Base-by-base conservation (phyloP, 1,140 invertebrate species). In the Hyphantria cunea region DNA sequence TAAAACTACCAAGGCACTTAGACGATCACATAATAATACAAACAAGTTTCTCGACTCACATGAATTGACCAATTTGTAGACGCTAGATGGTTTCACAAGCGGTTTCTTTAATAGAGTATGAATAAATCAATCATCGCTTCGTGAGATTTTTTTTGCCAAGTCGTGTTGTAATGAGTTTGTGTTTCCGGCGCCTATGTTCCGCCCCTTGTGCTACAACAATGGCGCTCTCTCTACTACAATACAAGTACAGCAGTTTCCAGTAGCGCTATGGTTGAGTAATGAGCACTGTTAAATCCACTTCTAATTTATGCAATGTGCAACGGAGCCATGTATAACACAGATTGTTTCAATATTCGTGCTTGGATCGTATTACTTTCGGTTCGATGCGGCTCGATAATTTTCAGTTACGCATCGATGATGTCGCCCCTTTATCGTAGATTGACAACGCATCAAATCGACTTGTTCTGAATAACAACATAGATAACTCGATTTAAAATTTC, bases 81-180 rank as follows among this genome's bases (percentile, higher is more conserved):
- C 72, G 66, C 54, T 54, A 70, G 68, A 79, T 73, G 81, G 69
- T 72, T 76, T 76, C 69, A 67, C 73, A 72, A 78, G 72, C 66
- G 64, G 72, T 80, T 76, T 75, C 72, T 78, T 78, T 72, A 70
- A 44, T 44, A 44, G 41, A 44, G 33, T 37, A 41, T 51, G 32
- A 72, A 85, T 68, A 72, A 82, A 82, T 82, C 83, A 85, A 88
- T 88, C 79, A 82, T 76, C 72, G 66, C 60, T 69, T 70, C 66
- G 71, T 59, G 68, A 50, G 72, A 64, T 79, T 82, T 74, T n/a
- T n/a, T 86, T 84, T 83, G 79, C 72, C 61, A 73, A 85, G 80
- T 72, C 70, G 74, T 62, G 75, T 70, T 56, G 66, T 77, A 79
- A 85, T 84, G 80, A 84, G 70, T 70, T 25, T 58, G 79, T 76